Evolutionary conservation across 2,113 vertebrate species (phyloP).

Genomic region (Rostratula benghalensis): DNA sequence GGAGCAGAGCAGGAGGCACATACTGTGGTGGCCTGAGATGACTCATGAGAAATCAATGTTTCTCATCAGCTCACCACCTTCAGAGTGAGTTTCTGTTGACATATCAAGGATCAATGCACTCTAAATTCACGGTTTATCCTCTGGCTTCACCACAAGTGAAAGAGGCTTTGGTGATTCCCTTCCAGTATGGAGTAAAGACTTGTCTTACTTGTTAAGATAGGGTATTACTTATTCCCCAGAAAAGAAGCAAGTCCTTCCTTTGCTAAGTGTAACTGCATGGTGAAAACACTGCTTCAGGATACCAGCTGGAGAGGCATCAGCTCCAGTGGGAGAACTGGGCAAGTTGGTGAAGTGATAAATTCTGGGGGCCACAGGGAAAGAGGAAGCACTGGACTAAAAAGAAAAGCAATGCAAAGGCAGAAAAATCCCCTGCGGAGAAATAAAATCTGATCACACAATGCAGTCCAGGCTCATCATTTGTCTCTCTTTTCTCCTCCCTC

Average conservation of each 20-base stretch:
- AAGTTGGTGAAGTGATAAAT: neutral
- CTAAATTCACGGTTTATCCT: neutral
- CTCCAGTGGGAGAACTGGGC: neutral
- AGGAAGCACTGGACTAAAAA: neutral
- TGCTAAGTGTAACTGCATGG: rapidly evolving
- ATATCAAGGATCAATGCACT: neutral
- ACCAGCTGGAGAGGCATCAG: neutral
- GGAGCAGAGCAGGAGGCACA: neutral
- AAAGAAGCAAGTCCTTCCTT: neutral
- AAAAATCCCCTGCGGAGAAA: neutral
- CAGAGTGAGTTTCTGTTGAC: neutral
- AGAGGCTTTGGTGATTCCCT: neutral
- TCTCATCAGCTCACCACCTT: neutral
- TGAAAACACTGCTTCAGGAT: neutral
- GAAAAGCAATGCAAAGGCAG: neutral
- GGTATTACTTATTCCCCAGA: neutral
- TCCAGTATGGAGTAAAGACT: neutral
- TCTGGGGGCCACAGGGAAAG: neutral
- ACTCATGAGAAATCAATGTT: neutral
- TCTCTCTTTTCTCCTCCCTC: neutral
- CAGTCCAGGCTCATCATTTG: neutral
- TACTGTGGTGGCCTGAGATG: neutral
- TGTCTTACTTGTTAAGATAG: neutral
- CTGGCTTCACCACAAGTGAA: neutral
- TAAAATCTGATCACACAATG: neutral